Evolutionary conservation across 2,888 invertebrate genomes (phyloP).

Genomic region (Acrobasis repandana): DNA sequence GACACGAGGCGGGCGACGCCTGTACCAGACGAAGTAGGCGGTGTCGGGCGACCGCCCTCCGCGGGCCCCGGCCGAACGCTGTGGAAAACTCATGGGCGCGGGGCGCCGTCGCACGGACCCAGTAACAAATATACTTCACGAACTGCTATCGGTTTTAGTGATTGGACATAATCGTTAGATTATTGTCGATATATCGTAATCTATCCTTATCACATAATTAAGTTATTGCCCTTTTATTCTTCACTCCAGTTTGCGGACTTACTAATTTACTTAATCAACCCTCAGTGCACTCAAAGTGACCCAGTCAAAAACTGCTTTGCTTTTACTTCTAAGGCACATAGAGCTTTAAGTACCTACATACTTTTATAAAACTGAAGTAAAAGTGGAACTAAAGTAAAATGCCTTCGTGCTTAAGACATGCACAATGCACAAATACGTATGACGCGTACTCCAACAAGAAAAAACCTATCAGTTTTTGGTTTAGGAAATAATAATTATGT

Average conservation of each 20-base stretch:
- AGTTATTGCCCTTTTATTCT: not conserved
- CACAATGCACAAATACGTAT: too few relatives aligned
- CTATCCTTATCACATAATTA: not conserved
- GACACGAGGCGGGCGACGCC: conserved; percentile 78
- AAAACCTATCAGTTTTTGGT: too few relatives aligned
- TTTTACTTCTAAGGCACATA: too few relatives aligned
- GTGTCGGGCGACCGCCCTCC: conserved; percentile 79
- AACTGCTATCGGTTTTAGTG: conserved; percentile 70
- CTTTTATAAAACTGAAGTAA: too few relatives aligned
- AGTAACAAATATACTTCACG: conserved; percentile 78
- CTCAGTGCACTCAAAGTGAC: too few relatives aligned
- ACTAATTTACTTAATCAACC: too few relatives aligned
- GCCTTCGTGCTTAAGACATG: too few relatives aligned
- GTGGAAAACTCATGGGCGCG: conserved; percentile 74
- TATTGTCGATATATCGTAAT: conserved; percentile 46
- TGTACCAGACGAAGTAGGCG: conserved; percentile 82
- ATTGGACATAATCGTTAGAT: conserved; percentile 48
- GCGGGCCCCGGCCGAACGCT: conserved; percentile 74
- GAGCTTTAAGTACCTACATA: too few relatives aligned
- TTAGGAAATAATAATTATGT: too few relatives aligned
- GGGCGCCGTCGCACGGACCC: conserved; percentile 74
- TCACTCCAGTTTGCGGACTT: not conserved
- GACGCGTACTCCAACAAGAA: too few relatives aligned
- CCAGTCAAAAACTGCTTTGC: too few relatives aligned
- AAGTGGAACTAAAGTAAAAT: too few relatives aligned